A percentile compares a stretch with the other conserved stretches of the same genome.
phyloP scores from a whole-genome alignment of 2,797 vertebrate genomes.

The Ptychobarbus kaznakovi region DNA sequence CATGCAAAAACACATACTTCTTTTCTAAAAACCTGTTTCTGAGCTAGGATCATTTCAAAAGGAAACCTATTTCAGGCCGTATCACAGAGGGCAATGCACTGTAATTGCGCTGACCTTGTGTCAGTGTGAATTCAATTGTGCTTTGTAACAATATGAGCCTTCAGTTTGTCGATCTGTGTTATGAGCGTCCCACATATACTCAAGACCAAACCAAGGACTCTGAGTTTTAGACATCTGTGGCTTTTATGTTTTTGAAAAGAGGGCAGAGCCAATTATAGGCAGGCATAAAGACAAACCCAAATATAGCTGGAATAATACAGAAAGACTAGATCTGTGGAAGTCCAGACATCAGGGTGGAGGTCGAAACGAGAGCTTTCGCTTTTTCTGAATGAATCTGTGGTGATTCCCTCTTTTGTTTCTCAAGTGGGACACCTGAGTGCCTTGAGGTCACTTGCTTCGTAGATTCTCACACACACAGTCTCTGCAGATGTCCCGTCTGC shows the following conservation, averaged over 20 bases:
- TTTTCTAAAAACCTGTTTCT: not conserved
- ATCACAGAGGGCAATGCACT: not conserved
- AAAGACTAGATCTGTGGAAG: constrained; percentile 6
- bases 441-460: not conserved
- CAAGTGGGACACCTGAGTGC: constrained; percentile 13
- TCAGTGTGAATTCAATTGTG: not conserved
- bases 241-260: constrained; percentile 41
- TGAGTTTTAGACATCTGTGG: constrained; percentile 9
- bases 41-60: not conserved
- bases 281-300: constrained; percentile 32
- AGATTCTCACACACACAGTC: constrained; percentile 10
- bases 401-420: constrained; percentile 16
- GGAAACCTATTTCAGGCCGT: not conserved
- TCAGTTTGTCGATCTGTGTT: not conserved
- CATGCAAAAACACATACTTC: constrained; percentile 9
- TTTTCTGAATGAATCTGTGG: constrained; percentile 29
- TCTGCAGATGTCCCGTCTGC: constrained; percentile 40
- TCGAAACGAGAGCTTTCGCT: constrained; percentile 4
- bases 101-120: not conserved
- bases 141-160: not conserved
- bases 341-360: not conserved
- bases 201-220: constrained; percentile 19
- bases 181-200: constrained; percentile 26
- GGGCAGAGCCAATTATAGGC: constrained; percentile 40
- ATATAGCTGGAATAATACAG: constrained; percentile 26